phyloP scores from a whole-genome alignment of 2,113 vertebrate genomes.

The Propithecus coquereli region DNA sequence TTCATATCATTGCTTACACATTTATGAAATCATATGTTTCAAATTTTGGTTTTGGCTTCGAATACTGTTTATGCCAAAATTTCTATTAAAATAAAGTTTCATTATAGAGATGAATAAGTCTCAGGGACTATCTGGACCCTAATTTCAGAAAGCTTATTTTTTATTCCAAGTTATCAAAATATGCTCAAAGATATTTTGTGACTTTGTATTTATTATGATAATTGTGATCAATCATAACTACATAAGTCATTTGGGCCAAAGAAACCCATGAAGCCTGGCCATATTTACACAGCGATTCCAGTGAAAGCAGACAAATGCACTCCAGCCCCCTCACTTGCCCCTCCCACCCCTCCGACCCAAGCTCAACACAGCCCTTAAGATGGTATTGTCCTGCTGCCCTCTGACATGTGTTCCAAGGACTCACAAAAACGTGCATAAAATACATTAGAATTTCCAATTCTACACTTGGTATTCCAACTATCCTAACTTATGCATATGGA shows the following conservation, averaged over 20 bases:
- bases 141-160: neutral
- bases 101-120: neutral
- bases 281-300: neutral
- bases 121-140: neutral
- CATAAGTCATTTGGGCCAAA: neutral
- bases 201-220: conserved; percentile 17
- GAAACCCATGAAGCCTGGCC: neutral
- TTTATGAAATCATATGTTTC: neutral
- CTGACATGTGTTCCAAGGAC: neutral
- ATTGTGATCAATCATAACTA: neutral
- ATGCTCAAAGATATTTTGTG: neutral
- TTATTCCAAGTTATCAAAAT: neutral
- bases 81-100: neutral
- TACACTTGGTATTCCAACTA: neutral
- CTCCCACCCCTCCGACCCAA: neutral
- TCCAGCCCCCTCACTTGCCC: neutral
- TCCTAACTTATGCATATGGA: neutral
- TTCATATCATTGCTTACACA: neutral
- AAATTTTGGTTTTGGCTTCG: neutral
- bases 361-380: neutral
- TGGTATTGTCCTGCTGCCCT: neutral
- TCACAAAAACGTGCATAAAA: neutral
- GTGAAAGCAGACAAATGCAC: neutral
- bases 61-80: neutral
- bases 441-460: neutral